Conservation (phyloP, 2,113 vertebrate genomes). For the Actenoides lindsayi region DNA sequence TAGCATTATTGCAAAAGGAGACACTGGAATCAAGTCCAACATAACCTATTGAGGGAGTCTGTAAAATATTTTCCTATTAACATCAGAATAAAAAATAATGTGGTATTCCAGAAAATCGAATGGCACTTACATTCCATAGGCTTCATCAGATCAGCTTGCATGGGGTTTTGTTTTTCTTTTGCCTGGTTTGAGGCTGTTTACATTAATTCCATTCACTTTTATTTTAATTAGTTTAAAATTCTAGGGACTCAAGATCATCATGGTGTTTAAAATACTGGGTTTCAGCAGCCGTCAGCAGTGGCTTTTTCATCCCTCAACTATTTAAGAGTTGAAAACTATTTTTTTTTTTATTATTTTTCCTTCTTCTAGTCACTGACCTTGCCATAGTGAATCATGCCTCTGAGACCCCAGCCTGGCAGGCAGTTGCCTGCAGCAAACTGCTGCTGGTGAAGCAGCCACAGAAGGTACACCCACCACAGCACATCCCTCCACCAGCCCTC, state of each 20-base stretch:
- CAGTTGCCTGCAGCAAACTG: background rate
- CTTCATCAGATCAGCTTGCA: conserved; percentile 32
- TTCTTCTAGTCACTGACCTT: background rate
- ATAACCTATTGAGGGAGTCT: conserved; percentile 60
- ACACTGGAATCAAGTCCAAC: conserved; percentile 64
- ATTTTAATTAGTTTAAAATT: conserved; percentile 54
- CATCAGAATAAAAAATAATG: conserved; percentile 62
- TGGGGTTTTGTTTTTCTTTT: background rate
- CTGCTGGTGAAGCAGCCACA: background rate
- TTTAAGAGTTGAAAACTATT: background rate
- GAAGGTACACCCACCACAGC: rapidly evolving
- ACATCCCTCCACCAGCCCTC: background rate
- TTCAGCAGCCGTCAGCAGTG: background rate
- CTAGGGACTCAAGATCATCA: conserved; percentile 5
- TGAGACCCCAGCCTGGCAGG: background rate
- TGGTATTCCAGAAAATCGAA: conserved; percentile 60
- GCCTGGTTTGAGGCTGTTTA: conserved; percentile 22
- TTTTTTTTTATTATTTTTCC: background rate
- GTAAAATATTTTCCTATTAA: conserved; percentile 68
- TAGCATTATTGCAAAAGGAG: conserved; percentile 71
- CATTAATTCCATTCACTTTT: conserved; percentile 45
- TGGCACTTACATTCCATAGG: conserved; percentile 38
- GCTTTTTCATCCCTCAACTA: conserved; percentile 19
- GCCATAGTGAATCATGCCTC: background rate
- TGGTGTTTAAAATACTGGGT: background rate